These are phyloP conservation scores for Ranitomeya imitator DNA, from an alignment of 2,113 vertebrate genomes.

Conservation along the genomic window DNA sequence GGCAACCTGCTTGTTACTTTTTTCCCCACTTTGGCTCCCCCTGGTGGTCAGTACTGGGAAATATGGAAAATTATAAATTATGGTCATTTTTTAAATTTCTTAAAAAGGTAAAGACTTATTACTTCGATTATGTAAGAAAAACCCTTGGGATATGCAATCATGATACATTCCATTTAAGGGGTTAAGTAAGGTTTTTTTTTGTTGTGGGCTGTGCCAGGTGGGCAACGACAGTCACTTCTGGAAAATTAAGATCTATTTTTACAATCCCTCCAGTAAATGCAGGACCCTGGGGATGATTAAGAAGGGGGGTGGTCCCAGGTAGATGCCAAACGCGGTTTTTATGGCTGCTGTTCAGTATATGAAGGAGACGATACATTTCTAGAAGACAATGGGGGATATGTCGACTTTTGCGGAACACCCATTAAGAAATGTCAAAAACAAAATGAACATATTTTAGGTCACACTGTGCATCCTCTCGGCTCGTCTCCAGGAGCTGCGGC, in stretches of 20 bases:
- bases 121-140: background rate
- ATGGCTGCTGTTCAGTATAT: background rate
- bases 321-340: background rate
- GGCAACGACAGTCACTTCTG: background rate
- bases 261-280: background rate
- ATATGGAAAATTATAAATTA: background rate
- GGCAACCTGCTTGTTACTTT: background rate
- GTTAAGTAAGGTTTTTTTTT: background rate
- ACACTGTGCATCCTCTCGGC: constrained; percentile 74
- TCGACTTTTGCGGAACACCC: constrained; percentile 69
- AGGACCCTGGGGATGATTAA: background rate
- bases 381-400: constrained; percentile 69
- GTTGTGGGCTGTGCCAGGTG: background rate
- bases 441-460: constrained; percentile 63
- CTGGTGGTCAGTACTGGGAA: background rate
- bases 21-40: background rate
- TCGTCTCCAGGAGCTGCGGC: constrained; percentile 67
- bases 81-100: too few relatives aligned
- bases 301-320: background rate
- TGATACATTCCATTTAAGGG: background rate
- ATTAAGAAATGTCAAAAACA: constrained; percentile 73
- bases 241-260: background rate
- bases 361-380: constrained; percentile 63
- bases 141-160: background rate
- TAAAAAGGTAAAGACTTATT: background rate